Percentiles rank a stretch among this genome's conserved stretches.
These are phyloP conservation scores for Timema podura DNA, from an alignment of 2,888 invertebrate species.

Conservation along the genomic window DNA sequence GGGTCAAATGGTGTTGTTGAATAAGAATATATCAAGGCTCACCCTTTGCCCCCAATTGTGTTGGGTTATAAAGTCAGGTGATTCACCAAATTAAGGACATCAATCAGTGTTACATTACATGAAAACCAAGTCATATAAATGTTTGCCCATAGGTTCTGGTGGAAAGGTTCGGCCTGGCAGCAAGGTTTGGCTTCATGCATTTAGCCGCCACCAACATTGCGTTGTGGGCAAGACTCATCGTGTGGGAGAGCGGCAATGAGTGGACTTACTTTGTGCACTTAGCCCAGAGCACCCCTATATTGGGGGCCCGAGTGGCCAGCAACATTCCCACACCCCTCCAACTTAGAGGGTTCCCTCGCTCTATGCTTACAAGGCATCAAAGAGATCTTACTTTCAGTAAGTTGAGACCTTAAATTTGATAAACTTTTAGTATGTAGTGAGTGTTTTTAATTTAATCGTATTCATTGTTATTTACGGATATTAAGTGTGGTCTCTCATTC, in stretches of 20 bases:
- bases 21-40: too few species aligned
- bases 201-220: slow-evolving; percentile 53
- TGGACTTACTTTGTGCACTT: slow-evolving; percentile 50
- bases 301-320: slow-evolving; percentile 27
- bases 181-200: slow-evolving; percentile 53
- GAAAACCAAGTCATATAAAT: too few species aligned
- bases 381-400: slow-evolving; percentile 41
- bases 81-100: too few species aligned
- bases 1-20: too few species aligned
- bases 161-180: slow-evolving; percentile 49
- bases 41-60: too few species aligned
- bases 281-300: slow-evolving; percentile 38
- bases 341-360: slow-evolving; percentile 46
- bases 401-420: too few species aligned
- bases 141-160: slow-evolving; percentile 50
- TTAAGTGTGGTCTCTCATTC: too few species aligned
- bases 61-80: too few species aligned
- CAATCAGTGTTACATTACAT: too few species aligned
- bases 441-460: too few species aligned
- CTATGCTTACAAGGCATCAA: slow-evolving; percentile 37
- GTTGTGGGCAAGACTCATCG: slow-evolving; percentile 50
- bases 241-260: slow-evolving; percentile 52
- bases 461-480: too few species aligned
- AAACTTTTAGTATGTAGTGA: too few species aligned
- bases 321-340: slow-evolving; percentile 43